Percentiles rank a stretch among this genome's conserved stretches.
phyloP scores from a whole-genome alignment of 1,140 invertebrate genomes.

The Drosophila bipectinata region DNA sequence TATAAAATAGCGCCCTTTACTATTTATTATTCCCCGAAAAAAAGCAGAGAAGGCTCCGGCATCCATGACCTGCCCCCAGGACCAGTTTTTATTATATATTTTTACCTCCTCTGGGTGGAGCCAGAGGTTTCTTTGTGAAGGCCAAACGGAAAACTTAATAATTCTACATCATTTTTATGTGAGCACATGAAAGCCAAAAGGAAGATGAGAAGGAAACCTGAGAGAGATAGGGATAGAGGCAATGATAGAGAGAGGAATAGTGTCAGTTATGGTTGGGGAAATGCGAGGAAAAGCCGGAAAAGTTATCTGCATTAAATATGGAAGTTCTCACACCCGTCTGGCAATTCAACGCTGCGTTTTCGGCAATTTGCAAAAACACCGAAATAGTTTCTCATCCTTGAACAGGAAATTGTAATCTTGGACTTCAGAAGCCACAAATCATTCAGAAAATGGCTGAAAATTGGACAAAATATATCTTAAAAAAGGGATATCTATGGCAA shows the following conservation, averaged over 20 bases:
- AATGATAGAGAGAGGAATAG: neutral
- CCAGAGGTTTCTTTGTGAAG: slow-evolving; percentile 42
- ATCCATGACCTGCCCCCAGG: neutral
- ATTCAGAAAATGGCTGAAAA: too few species aligned
- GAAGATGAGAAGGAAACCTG: neutral
- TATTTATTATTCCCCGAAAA: slow-evolving; percentile 57
- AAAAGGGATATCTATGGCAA: too few species aligned
- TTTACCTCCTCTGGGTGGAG: neutral
- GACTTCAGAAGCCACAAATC: too few species aligned
- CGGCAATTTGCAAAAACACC: too few species aligned
- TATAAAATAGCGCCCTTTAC: slow-evolving; percentile 71
- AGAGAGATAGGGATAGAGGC: neutral
- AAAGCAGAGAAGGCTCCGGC: neutral
- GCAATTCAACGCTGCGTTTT: too few species aligned
- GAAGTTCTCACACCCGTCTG: slow-evolving; percentile 10
- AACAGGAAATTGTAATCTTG: too few species aligned
- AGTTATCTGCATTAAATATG: slow-evolving; percentile 31
- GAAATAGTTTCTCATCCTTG: too few species aligned
- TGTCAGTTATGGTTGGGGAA: neutral
- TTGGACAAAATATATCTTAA: too few species aligned
- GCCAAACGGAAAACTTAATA: slow-evolving; percentile 60
- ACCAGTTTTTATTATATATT: slow-evolving; percentile 2
- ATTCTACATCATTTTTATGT: slow-evolving; percentile 70
- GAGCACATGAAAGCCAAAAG: slow-evolving; percentile 9
- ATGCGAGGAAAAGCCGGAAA: slow-evolving; percentile 12